Evolutionary conservation across 64 coral and sea anemone species (phyloP).

Genomic region (Montipora foliosa): DNA sequence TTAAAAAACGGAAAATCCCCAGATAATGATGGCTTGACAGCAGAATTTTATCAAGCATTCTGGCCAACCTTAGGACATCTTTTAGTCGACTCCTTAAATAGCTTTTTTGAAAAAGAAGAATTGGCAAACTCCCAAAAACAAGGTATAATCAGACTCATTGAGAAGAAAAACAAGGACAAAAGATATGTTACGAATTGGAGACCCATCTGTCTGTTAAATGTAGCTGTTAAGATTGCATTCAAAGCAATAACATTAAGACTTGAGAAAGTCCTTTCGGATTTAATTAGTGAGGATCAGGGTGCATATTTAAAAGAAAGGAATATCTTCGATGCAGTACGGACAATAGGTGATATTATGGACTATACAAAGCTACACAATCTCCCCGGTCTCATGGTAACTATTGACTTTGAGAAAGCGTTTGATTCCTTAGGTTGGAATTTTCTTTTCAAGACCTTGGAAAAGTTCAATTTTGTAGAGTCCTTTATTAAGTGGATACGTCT

Average conservation of each 20-base stretch:
- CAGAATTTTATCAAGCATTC: conserved; percentile 45
- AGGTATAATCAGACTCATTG: neutral
- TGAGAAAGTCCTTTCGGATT: conserved; percentile 15
- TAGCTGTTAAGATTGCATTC: no score
- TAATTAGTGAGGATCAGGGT: conserved; percentile 1
- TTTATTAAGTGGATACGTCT: conserved; percentile 24
- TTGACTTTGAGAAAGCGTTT: conserved; percentile 50
- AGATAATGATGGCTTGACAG: conserved; percentile 23
- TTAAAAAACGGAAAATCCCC: conserved; percentile 19
- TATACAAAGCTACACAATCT: neutral
- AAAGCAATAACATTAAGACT: neutral
- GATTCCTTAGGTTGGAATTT: no score
- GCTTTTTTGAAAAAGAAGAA: no score
- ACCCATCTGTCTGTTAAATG: neutral
- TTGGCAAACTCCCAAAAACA: conserved; percentile 5
- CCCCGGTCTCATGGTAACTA: neutral
- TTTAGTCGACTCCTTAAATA: conserved; percentile 7
- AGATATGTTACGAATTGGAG: neutral
- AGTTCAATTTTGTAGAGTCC: neutral
- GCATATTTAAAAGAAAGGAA: conserved; percentile 34
- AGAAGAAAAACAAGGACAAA: conserved; percentile 14
- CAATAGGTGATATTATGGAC: neutral
- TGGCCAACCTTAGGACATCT: conserved; percentile 28
- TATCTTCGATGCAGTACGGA: conserved; percentile 14
- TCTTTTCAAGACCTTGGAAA: neutral